Evolutionary conservation across 2,888 invertebrate genomes (phyloP), one percentile per base, ranked within the genome.

Genomic region (Idaea straminata): DNA sequence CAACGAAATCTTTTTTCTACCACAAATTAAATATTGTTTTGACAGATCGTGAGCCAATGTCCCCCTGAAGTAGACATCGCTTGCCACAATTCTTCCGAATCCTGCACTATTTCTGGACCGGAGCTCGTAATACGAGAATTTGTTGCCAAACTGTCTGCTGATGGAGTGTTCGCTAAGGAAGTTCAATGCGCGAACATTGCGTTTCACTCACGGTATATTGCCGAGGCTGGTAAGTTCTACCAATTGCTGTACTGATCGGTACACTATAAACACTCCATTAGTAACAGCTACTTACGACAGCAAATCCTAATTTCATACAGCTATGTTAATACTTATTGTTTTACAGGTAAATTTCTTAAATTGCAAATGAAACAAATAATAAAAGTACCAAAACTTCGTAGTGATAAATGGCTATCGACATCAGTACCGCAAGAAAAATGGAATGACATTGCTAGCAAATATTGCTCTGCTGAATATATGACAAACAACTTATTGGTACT

Each of bases 171-270:
- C 59, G 90, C 89, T 0, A 90, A 85, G 61, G 90, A 90, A 74
- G 91, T 91, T 2, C 87, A 87, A 2, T 96, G 97, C 70, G 95
- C 97, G 15, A 97, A 97, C 76, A 97, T 98, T 69, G 97, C 98
- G 0, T 98, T 98, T 81, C 98, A 98, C 82, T 97, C 97, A 61
- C 94, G 95, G 58, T 97, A 97, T 76, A 97, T 98, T 75, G 93
- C 94, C 1, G 92, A 94, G 64, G 95, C 95, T 65, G 95, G 91
- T 86, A 74, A 73, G 76, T 63, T 16, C 36, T 25, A 25, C 25
- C 25, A 25, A 25, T 34, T 57, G 35, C n/a, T 47, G 5, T 13
- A 47, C 13, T 35, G 35, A 25, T 25, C 25, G 25, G 2, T 25
- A 25, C 25, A 25, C 25, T 25, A 25, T 25, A 25, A 25, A 5